Base-by-base conservation (phyloP, 2,113 vertebrate species). In the Cyprinodon variegatus region DNA sequence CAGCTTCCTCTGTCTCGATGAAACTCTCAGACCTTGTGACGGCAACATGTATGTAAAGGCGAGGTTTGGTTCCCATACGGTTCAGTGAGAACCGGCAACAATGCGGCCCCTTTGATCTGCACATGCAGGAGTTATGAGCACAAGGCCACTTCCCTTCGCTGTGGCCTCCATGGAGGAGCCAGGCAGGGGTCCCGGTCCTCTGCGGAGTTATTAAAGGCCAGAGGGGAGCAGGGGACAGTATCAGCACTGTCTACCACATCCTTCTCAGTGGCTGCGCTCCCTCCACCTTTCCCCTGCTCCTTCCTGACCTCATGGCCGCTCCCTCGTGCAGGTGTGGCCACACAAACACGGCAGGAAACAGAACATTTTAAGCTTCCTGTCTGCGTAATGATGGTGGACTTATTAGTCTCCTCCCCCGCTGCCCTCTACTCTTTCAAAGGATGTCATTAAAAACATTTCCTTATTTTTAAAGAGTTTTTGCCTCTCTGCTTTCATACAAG, bases 331-430 rank as follows among this genome's bases (percentile, higher is more conserved):
- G 92, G 92, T 92, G 92, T 85, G 82, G 65, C 80, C 3, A 10
- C 70, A 84, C 86, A 82, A 82, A 86, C 76, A 77, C 73, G 74
- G 14, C 88, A 92, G 92, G 90, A 93, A 92, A 90, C 85, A 82
- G 78, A 87, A 79, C 88, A 91, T 90, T 89, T 89, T 90, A 90
- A 61, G 1, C 45, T 91, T 93, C 92, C 92, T 89, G 72, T 87
- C 84, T 86, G 77, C 69, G 41, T 74, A 61, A 36, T 11, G 77
- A 87, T 78, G 75, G 66, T 84, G 79, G 81, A 61, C 70, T 78
- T 61, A 72, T 77, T 74, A 61, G 81, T 88, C 61, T 80, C 81
- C 77, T 66, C 77, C 62, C 75, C 78, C 57, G 6, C 43, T 69
- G 61, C 12, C 43, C 57, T 61, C 70, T 59, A 39, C 64, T 43